phyloP scores from a whole-genome alignment of 2,113 vertebrate genomes.

The Galemys pyrenaicus region DNA sequence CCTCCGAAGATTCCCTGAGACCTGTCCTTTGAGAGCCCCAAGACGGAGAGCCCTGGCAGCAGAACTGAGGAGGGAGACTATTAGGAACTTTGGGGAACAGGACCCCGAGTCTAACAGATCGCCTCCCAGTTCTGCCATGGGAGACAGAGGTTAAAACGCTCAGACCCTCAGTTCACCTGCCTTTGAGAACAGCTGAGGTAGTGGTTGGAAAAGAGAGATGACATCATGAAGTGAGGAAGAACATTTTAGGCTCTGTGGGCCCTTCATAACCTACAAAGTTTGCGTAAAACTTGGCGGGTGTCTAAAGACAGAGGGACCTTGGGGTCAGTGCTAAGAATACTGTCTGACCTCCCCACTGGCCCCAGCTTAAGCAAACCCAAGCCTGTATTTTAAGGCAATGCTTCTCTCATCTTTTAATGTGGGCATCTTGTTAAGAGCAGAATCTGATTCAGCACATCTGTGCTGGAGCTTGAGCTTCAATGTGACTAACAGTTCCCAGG shows the following conservation, averaged over 20 bases:
- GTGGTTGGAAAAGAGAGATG: neutral
- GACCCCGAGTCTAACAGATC: neutral
- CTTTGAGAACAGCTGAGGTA: neutral
- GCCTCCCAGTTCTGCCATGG: neutral
- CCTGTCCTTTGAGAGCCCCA: neutral
- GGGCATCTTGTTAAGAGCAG: neutral
- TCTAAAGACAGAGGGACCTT: neutral
- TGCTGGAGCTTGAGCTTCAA: neutral
- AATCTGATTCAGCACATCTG: neutral
- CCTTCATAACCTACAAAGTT: neutral
- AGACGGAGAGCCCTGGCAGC: neutral
- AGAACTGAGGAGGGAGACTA: neutral
- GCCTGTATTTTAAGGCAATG: neutral
- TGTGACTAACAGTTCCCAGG: neutral
- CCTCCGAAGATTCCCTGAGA: neutral
- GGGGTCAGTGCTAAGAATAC: neutral
- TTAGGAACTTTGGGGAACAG: neutral
- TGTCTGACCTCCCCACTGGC: neutral
- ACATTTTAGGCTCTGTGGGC: neutral
- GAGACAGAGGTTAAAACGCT: neutral
- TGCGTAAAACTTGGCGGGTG: neutral
- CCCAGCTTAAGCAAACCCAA: neutral
- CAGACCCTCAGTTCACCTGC: neutral
- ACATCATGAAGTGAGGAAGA: neutral
- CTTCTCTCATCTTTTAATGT: neutral